A percentile compares a stretch with the other conserved stretches of the same genome.
These are phyloP conservation scores for Darevskia mixta DNA, from an alignment of 2,797 vertebrate genomes.

Conservation along the genomic window DNA sequence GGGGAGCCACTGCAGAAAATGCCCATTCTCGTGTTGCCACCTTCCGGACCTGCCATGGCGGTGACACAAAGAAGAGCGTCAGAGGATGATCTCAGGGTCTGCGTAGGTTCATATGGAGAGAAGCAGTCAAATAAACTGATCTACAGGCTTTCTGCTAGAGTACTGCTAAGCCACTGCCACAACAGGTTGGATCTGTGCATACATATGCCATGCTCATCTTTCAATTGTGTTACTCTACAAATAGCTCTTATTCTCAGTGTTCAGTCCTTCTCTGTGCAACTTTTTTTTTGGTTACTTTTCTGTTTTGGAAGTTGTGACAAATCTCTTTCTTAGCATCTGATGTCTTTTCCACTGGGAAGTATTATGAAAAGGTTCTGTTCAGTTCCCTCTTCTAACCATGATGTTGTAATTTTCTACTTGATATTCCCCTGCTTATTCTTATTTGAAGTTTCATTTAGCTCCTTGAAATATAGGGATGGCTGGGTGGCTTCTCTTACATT, in stretches of 20 bases:
- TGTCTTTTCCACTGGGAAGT: neutral
- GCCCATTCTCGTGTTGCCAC: too few relatives aligned
- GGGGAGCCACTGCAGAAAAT: too few relatives aligned
- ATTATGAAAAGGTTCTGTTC: neutral
- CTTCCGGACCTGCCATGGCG: too few relatives aligned
- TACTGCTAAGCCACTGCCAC: too few relatives aligned
- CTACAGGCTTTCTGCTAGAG: too few relatives aligned
- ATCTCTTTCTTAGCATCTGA: neutral
- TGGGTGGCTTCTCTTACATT: neutral
- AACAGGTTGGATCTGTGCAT: neutral
- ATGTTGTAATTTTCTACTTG: constrained; percentile 1
- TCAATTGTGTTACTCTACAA: neutral
- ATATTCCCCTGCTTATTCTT: neutral
- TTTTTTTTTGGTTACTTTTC: neutral
- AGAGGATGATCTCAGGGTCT: too few relatives aligned
- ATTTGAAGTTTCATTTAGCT: neutral
- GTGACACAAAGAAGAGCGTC: too few relatives aligned
- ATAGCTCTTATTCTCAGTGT: neutral
- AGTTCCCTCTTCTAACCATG: neutral
- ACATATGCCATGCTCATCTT: neutral
- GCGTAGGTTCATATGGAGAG: too few relatives aligned
- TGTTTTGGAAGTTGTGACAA: neutral
- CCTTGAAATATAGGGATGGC: neutral
- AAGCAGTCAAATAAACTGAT: too few relatives aligned
- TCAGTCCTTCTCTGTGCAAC: neutral